Base-by-base conservation (phyloP, 2,888 invertebrate species). In the Acleris sparsana region DNA sequence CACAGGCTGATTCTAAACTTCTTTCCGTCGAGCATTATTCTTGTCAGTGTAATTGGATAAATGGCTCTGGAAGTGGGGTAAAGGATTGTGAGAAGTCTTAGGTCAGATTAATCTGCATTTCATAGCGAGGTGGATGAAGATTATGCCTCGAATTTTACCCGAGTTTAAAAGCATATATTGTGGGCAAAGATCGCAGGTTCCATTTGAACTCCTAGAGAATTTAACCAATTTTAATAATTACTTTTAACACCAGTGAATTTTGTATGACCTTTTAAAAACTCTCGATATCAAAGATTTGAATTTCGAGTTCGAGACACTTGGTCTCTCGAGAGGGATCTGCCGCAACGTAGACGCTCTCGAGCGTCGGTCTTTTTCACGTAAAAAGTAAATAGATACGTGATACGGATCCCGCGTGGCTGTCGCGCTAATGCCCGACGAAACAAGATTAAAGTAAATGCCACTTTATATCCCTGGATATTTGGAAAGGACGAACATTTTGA, bases 41-140 rank as follows among this genome's bases (percentile, higher is more conserved):
- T 75, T 80, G 76, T 72, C 72, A 72, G 70, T 69, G 76, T 84
- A 85, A 85, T 83, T 84, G 80, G 76, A 79, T 68, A 77, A 84
- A 84, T 79, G 80, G 80, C 67, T 61, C 70, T 70, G 72, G 73
- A 76, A 74, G 73, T 72, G 73, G 70, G 69, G 62, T 56, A 58
- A 60, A 68, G 63, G 60, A 66, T 66, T 66, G 33, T 33, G 66
- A 57, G 46, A 62, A 65, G 62, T 52, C 61, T 62, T 46, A 56
- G 61, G 61, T 66, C 56, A 62, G 46, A 48, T 61, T 52, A 56
- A 62, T 49, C 20, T 63, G 52, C 51, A 29, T 57, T 60, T 55
- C 43, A 56, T 20, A 39, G 13, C 39, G 39, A 39, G 39, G 39
- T 39, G 39, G 39, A 39, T 33, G 33, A 33, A 13, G 13, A 39